phyloP scores from a whole-genome alignment of 37 sponge, comb jelly and placozoan species.

The Geodia barretti region DNA sequence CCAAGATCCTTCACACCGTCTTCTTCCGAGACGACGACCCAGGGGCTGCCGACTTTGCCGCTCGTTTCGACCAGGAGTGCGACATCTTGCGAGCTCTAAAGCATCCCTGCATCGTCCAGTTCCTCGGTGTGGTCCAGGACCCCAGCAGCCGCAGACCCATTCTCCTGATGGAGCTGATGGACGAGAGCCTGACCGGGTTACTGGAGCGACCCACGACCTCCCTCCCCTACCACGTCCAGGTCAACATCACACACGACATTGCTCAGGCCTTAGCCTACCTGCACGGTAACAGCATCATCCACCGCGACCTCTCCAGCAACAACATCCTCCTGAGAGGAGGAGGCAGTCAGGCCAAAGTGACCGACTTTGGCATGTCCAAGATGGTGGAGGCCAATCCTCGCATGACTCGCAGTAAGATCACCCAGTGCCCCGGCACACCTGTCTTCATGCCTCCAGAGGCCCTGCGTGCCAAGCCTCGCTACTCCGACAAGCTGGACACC shows the following conservation, averaged over 20 bases:
- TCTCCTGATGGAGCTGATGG: slow-evolving; percentile 61
- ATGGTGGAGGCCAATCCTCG: slow-evolving; percentile 35
- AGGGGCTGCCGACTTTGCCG: slow-evolving; percentile 32
- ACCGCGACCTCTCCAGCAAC: slow-evolving; percentile 58
- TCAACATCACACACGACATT: slow-evolving; percentile 49
- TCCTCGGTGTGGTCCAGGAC: slow-evolving; percentile 38
- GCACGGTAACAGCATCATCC: slow-evolving; percentile 44
- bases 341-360: slow-evolving; percentile 38
- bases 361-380: slow-evolving; percentile 51
- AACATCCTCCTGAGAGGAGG: slow-evolving; percentile 45
- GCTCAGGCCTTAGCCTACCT: slow-evolving; percentile 51
- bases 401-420: slow-evolving; percentile 31
- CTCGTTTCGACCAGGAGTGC: slow-evolving; percentile 56
- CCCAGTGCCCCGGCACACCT: slow-evolving; percentile 49
- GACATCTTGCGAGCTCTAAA: slow-evolving; percentile 32
- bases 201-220: slow-evolving; percentile 19
- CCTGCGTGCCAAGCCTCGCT: slow-evolving; percentile 27
- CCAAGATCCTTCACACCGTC: slow-evolving; percentile 48
- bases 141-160: slow-evolving; percentile 22
- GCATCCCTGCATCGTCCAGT: slow-evolving; percentile 51
- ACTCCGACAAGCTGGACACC: slow-evolving; percentile 47
- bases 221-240: slow-evolving; percentile 39
- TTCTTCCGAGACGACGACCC: slow-evolving; percentile 62
- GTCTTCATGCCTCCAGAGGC: slow-evolving; percentile 60
- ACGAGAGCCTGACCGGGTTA: slow-evolving; percentile 38